A percentile compares a stretch with the other conserved stretches of the same genome.
phyloP scores from a whole-genome alignment of 2,888 invertebrate genomes.

The Hydropsyche betteni region DNA sequence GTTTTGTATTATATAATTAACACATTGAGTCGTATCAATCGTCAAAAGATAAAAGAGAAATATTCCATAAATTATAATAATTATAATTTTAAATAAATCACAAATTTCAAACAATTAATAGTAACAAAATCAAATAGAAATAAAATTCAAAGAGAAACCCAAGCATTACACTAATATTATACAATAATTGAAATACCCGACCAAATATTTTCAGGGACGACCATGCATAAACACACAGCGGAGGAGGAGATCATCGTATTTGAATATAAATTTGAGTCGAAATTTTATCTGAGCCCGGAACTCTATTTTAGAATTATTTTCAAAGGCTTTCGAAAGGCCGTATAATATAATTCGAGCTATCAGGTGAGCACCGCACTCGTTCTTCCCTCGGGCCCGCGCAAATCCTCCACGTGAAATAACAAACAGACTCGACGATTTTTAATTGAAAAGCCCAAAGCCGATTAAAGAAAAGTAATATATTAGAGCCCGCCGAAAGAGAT shows the following conservation, averaged over 20 bases:
- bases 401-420: constrained; percentile 41
- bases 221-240: neutral
- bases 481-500: constrained; percentile 10
- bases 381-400: constrained; percentile 16
- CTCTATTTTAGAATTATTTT: constrained; percentile 27
- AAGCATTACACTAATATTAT: too few species aligned
- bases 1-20: too few species aligned
- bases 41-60: too few species aligned
- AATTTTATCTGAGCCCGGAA: constrained; percentile 1
- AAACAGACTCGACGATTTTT: constrained; percentile 44
- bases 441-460: constrained; percentile 48
- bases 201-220: neutral
- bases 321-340: constrained; percentile 18
- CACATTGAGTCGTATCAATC: too few species aligned
- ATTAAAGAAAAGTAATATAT: constrained; percentile 46
- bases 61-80: too few species aligned
- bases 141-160: too few species aligned
- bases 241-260: neutral
- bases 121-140: too few species aligned
- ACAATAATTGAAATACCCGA: neutral
- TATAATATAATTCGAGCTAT: constrained; percentile 28
- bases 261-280: neutral
- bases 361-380: constrained; percentile 5
- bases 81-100: too few species aligned
- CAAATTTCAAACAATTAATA: too few species aligned